Evolutionary conservation across 1,140 invertebrate species (phyloP), one percentile per base, ranked within the genome.

Genomic region (Zaprionus taronus): DNA sequence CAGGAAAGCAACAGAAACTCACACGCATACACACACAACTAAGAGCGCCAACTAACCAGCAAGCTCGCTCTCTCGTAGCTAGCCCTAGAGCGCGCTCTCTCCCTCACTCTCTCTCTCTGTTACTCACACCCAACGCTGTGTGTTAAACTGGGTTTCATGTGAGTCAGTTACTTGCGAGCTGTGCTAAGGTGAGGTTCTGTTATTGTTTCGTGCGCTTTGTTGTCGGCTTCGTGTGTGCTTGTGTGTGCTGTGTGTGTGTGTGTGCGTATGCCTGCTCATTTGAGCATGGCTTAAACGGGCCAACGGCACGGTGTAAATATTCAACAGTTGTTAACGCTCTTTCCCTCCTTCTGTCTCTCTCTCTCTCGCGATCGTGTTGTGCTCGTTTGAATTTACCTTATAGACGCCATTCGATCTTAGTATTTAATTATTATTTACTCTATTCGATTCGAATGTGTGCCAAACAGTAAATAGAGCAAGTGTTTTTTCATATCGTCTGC

Each of bases 251-350:
- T 31, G 47, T 69, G 72, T 80, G 57, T 71, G 24, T 71, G 24
- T 72, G 56, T 65, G 72, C 51, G 58, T 22, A 41, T 55, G 71
- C 65, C 31, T 75, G 68, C 68, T 76, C 47, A 65, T 65, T 75
- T 78, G 79, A 90, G 81, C 86, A 69, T 82, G 85, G 85, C 85
- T 77, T 82, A 85, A 90, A 90, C 85, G 79, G 67, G 80, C 73
- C 83, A 78, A 73, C 77, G 44, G 55, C 71, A 67, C 64, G 26
- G 14, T 55, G 64, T 68, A 65, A 72, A 89, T 81, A 81, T 79
- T 79, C 84, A 89, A 89, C 84, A 87, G 83, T 81, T 87, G 66
- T 47, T 7, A 17, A 47, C 41, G 7, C n/a, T 17, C 41, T 44
- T 2, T 44, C 41, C 17, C 41, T 17, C 5, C 1, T 4, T 38